Evolutionary conservation across 1,140 invertebrate genomes (phyloP).

Genomic region (Plutomurus gul): DNA sequence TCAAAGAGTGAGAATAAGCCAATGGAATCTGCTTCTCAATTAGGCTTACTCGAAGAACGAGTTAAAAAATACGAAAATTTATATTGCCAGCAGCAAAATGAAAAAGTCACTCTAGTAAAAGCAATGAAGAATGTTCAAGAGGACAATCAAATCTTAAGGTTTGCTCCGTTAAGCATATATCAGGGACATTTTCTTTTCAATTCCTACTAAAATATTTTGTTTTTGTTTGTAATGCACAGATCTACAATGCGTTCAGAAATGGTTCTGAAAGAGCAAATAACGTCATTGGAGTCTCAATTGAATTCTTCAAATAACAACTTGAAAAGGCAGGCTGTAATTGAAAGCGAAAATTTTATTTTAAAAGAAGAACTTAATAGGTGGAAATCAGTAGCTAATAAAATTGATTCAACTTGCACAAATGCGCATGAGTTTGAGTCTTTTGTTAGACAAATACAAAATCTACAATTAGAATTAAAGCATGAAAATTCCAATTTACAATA

Average conservation of each 20-base stretch:
- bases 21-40: background rate
- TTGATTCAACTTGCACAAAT: slow-evolving; percentile 35
- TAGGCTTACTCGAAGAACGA: slow-evolving; percentile 31
- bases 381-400: slow-evolving; percentile 38
- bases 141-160: slow-evolving; percentile 47
- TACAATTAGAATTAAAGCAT: slow-evolving; percentile 42
- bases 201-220: background rate
- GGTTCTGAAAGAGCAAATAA: slow-evolving; percentile 47
- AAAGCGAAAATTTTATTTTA: slow-evolving; percentile 36
- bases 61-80: slow-evolving; percentile 49
- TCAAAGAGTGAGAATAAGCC: background rate
- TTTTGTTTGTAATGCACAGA: background rate
- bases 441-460: slow-evolving; percentile 44
- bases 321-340: slow-evolving; percentile 25
- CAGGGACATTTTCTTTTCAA: background rate
- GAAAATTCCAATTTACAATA: slow-evolving; percentile 40
- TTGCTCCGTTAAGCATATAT: background rate
- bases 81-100: slow-evolving; percentile 42
- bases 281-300: slow-evolving; percentile 34
- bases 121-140: slow-evolving; percentile 29
- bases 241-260: slow-evolving; percentile 43
- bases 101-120: slow-evolving; percentile 8
- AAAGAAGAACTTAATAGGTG: slow-evolving; percentile 38
- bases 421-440: slow-evolving; percentile 37
- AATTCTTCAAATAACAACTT: slow-evolving; percentile 12